phyloP scores from a whole-genome alignment of 2,888 invertebrate genomes.

The Pyrochroa serraticornis region DNA sequence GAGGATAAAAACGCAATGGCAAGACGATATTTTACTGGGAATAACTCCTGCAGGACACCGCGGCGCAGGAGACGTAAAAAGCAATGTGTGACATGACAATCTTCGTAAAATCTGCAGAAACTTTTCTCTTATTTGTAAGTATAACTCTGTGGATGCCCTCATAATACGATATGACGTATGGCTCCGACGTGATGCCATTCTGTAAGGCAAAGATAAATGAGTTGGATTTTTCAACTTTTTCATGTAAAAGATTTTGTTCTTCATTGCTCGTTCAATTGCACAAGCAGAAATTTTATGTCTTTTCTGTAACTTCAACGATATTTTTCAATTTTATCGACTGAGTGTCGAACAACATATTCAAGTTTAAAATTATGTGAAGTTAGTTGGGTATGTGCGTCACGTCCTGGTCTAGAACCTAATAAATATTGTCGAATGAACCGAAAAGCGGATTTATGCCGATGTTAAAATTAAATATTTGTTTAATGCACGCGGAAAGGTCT shows the following conservation, averaged over 20 bases:
- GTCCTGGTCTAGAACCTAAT: constrained; percentile 25
- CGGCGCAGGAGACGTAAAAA: constrained; percentile 30
- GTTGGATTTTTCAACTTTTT: constrained; percentile 43
- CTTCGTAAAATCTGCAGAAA: constrained; percentile 46
- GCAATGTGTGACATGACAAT: constrained; percentile 47
- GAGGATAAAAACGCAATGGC: constrained; percentile 16
- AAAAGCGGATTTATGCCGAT: constrained; percentile 6
- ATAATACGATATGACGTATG: constrained; percentile 48
- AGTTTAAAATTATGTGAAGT: constrained; percentile 36
- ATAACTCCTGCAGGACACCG: constrained; percentile 15
- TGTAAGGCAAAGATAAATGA: constrained; percentile 48
- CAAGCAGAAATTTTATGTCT: constrained; percentile 39
- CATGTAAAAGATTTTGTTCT: constrained; percentile 39
- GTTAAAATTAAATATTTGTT: constrained; percentile 5
- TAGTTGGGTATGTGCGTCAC: constrained; percentile 38
- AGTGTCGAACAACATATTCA: constrained; percentile 42
- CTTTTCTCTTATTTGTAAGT: constrained; percentile 48
- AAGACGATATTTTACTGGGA: neutral
- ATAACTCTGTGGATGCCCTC: constrained; percentile 43
- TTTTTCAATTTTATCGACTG: constrained; percentile 43
- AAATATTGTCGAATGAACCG: constrained; percentile 17
- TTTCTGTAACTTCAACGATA: constrained; percentile 41
- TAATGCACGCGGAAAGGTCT: neutral
- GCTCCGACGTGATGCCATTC: constrained; percentile 51
- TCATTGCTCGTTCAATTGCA: constrained; percentile 34